Percentiles rank a stretch among this genome's conserved stretches.
phyloP scores from a whole-genome alignment of 2,797 vertebrate genomes.

The Phrynocephalus vlangalii region DNA sequence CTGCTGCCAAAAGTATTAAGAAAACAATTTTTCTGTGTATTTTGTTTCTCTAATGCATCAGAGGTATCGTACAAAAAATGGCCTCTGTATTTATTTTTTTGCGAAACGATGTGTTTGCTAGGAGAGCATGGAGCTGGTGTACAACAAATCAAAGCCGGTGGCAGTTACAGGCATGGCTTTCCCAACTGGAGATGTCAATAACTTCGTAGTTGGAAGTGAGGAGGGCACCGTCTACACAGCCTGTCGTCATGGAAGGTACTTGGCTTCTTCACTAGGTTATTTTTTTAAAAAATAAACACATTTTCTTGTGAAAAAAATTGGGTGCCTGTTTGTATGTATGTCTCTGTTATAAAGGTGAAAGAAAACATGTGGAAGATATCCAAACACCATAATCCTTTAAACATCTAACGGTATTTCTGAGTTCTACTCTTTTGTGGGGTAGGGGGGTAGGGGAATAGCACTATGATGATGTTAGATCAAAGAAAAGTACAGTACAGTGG shows the following conservation, averaged over 20 bases:
- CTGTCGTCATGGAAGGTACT: constrained; percentile 97
- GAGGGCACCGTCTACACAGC: constrained; percentile 97
- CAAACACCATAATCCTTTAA: neutral
- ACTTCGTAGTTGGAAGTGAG: constrained; percentile 98
- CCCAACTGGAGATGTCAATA: constrained; percentile 97
- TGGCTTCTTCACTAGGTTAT: constrained; percentile 24
- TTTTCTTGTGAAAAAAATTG: neutral
- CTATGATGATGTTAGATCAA: neutral
- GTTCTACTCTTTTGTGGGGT: no score
- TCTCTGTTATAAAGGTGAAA: neutral
- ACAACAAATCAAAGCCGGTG: constrained; percentile 97
- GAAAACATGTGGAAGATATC: no score
- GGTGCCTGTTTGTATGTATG: neutral
- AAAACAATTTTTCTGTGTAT: constrained; percentile 30
- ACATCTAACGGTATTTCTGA: neutral
- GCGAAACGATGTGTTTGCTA: constrained; percentile 73
- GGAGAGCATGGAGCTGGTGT: constrained; percentile 99
- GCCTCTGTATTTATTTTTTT: neutral
- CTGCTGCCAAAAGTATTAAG: constrained; percentile 46
- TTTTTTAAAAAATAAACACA: neutral
- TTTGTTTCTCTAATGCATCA: constrained; percentile 60
- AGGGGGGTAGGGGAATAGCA: neutral
- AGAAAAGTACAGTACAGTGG: neutral
- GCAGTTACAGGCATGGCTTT: constrained; percentile 98
- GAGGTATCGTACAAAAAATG: neutral